phyloP scores from a whole-genome alignment of 2,113 vertebrate genomes.

The Cyanoramphus novaezelandiae region DNA sequence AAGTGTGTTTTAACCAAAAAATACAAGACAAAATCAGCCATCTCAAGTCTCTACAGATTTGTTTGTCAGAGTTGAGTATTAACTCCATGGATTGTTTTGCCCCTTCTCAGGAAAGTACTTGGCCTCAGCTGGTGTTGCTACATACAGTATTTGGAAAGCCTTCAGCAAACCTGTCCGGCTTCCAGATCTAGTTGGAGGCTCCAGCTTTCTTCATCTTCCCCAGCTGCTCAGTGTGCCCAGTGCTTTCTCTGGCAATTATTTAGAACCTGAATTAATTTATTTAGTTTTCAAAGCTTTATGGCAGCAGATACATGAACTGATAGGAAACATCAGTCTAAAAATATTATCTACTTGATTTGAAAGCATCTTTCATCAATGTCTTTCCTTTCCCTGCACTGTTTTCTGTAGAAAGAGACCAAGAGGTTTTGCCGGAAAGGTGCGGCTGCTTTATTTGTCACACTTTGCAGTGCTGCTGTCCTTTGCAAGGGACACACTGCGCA shows the following conservation, averaged over 20 bases:
- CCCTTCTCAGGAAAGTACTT: constrained; percentile 29
- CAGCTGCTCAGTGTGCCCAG: neutral
- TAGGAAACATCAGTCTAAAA: neutral
- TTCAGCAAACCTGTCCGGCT: neutral
- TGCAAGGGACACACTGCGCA: neutral
- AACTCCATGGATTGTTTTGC: neutral
- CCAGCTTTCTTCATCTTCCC: neutral
- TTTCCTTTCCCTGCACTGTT: neutral
- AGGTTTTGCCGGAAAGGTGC: neutral
- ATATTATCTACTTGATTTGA: neutral
- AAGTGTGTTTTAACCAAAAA: constrained; percentile 37
- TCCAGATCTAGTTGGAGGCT: neutral
- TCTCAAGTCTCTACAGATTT: neutral
- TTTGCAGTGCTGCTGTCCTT: rapidly evolving
- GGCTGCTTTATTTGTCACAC: neutral
- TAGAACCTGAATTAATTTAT: neutral
- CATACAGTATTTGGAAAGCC: constrained; percentile 1
- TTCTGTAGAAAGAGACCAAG: neutral
- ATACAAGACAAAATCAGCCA: constrained; percentile 13
- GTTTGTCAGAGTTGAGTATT: constrained; percentile 12
- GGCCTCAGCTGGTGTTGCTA: neutral
- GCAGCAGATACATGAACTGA: neutral
- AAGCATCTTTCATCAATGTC: neutral
- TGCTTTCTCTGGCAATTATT: neutral
- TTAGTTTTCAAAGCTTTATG: constrained; percentile 25